Percentiles rank a stretch among this genome's conserved stretches.
Conservation (phyloP, 2,113 vertebrate genomes). For the Hemicordylus capensis region DNA sequence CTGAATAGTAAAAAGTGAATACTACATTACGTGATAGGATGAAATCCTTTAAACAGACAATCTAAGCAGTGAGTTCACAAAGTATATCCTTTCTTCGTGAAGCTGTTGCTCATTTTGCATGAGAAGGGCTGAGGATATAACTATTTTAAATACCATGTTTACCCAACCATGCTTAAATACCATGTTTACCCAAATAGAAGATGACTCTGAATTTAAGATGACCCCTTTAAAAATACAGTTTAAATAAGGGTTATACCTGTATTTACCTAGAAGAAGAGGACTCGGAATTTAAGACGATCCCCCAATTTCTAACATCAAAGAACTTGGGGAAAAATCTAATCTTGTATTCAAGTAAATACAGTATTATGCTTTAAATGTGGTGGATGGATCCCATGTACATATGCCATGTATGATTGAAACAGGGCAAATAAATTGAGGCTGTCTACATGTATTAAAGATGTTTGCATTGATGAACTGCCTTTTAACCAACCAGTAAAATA, state of each 20-base stretch:
- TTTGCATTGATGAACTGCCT: not conserved
- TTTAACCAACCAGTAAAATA: not conserved
- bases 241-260: too few species aligned
- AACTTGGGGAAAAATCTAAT: too few species aligned
- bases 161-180: too few species aligned
- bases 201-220: too few species aligned
- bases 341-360: too few species aligned
- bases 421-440: not conserved
- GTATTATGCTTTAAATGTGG: too few species aligned
- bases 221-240: too few species aligned
- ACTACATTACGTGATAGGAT: not conserved
- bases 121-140: too few species aligned
- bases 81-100: constrained; percentile 18
- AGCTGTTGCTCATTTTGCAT: constrained; percentile 2
- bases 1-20: constrained; percentile 6
- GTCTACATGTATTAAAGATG: not conserved
- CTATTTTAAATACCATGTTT: not conserved
- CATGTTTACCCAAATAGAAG: too few species aligned
- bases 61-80: constrained; percentile 8
- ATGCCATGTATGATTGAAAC: not conserved
- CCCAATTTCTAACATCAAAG: too few species aligned
- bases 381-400: not conserved
- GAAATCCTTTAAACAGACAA: not conserved
- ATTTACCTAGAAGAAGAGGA: too few species aligned
- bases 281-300: too few species aligned